Conservation (phyloP, 2,113 vertebrate genomes). For the Corvus cornix region DNA sequence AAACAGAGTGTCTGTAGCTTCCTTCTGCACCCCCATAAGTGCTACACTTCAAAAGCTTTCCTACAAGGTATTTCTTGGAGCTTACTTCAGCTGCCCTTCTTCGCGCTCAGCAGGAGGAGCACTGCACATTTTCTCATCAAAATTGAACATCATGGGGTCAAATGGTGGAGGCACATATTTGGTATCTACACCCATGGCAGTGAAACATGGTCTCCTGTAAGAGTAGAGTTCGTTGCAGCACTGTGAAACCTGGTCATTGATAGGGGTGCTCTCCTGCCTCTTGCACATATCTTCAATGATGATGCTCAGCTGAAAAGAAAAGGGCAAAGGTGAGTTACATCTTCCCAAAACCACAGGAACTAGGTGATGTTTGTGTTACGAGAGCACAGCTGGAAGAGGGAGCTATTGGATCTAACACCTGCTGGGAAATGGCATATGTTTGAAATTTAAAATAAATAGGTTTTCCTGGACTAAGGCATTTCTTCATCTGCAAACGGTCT, state of each 20-base stretch:
- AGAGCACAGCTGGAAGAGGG: neutral
- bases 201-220: slow-evolving; percentile 67
- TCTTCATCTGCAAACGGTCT: neutral
- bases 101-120: neutral
- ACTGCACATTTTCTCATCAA: slow-evolving; percentile 58
- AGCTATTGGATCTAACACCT: neutral
- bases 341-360: neutral
- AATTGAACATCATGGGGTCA: slow-evolving; percentile 52
- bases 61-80: neutral
- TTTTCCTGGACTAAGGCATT: neutral
- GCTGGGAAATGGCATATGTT: neutral
- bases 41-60: neutral
- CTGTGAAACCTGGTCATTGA: slow-evolving; percentile 61
- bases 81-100: slow-evolving; percentile 23
- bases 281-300: slow-evolving; percentile 68
- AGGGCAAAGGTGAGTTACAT: neutral
- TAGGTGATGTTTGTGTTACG: neutral
- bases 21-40: neutral
- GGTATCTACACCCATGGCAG: slow-evolving; percentile 54
- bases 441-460: neutral
- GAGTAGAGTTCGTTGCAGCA: slow-evolving; percentile 71
- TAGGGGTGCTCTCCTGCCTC: slow-evolving; percentile 37
- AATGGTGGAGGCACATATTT: slow-evolving; percentile 63
- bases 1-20: neutral
- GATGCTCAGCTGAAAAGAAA: slow-evolving; percentile 57